Evolutionary conservation across 1,140 invertebrate genomes (phyloP), one percentile per base, ranked within the genome.

Genomic region (Marisa cornuarietis): DNA sequence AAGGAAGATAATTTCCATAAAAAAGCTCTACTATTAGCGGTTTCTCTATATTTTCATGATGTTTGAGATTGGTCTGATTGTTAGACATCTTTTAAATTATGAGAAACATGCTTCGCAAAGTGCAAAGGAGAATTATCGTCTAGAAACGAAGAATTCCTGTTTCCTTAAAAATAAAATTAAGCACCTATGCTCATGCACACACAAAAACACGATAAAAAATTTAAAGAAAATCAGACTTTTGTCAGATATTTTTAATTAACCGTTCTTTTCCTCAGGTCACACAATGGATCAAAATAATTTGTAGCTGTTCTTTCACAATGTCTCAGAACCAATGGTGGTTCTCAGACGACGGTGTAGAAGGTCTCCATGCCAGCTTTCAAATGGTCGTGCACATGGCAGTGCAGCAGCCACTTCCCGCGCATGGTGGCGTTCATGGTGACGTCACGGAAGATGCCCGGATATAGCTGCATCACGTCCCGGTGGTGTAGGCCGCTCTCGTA

Each of bases 331-430:
- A 16, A 31, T 22, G n/a, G 0, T 24, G 16, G 26, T 49, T 49
- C 22, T n/a, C 13, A 13, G 65, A 26, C 31, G 18, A 77, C 76
- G 18, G 54, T 16, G 18, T 83, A 85, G n/a, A 72, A 66, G 26
- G 84, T 81, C 63, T 85, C 82, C 85, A 86, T 86, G 54, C 85
- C 84, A 14, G 71, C 80, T 10, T 63, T 24, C 11, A 83, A 65
- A 79, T 86, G 84, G 51, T 86, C 83, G 76, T 84, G 83, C 49
- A 86, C 84, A 76, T 86, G 85, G 75, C 85, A 86, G 65, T 86
- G 85, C 22, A 86, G 62, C 52, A 85, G 58, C 85, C 85, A 88
- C 22, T 72, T 80, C 11, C 87, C 87, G 1, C 18, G 6, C 63
- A n/a, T 31, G 26, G 76, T 31, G 87, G 87, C 83, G 24, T 79